A percentile compares a stretch with the other conserved stretches of the same genome.
Conservation (phyloP, 2,888 invertebrate species). For the Cryptus armator region DNA sequence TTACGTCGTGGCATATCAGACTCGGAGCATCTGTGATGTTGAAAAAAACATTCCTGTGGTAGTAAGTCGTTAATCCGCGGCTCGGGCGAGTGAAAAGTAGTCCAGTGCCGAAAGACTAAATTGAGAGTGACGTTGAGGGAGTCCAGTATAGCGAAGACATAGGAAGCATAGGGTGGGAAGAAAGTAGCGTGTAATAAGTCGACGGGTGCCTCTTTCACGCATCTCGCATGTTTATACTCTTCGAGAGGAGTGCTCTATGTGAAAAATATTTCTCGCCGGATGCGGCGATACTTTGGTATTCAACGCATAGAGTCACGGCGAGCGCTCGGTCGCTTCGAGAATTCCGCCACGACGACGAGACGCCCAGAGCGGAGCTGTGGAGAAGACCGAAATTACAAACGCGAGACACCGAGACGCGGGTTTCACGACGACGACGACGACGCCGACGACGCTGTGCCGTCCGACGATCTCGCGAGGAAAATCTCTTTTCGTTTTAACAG, state of each 20-base stretch:
- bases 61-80: conserved; percentile 42
- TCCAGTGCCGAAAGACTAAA: conserved; percentile 48
- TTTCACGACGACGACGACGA: background rate
- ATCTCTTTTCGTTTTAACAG: conserved; percentile 42
- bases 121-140: conserved; percentile 45
- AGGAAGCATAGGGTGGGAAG: conserved; percentile 3
- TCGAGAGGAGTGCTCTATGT: conserved; percentile 15
- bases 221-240: conserved; percentile 38
- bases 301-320: conserved; percentile 39
- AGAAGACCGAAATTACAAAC: conserved; percentile 56
- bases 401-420: conserved; percentile 2
- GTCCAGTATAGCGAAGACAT: background rate
- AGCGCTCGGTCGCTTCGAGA: conserved; percentile 37
- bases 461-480: background rate
- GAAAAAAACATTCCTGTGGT: conserved; percentile 27
- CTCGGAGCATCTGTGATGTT: conserved; percentile 36
- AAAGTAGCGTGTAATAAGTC: conserved; percentile 23
- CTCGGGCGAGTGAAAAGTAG: conserved; percentile 54
- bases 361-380: background rate
- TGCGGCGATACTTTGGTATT: conserved; percentile 65
- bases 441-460: no score
- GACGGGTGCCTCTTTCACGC: background rate
- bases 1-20: background rate
- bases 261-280: conserved; percentile 54
- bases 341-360: conserved; percentile 49